These are phyloP conservation scores for Abrostola triplasia DNA, from an alignment of 2,888 invertebrate species.

Conservation along the genomic window DNA sequence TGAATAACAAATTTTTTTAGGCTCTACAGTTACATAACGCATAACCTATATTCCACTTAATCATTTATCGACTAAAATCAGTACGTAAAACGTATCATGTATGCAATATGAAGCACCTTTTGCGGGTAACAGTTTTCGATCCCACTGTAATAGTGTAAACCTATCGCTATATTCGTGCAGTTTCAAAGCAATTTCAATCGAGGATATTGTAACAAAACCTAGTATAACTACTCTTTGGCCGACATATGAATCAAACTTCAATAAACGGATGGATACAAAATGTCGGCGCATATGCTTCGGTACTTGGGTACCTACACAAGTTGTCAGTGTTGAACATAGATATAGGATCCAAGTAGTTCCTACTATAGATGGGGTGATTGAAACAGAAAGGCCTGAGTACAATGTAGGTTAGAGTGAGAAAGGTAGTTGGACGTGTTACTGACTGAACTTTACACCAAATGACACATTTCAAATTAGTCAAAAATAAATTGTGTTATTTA, in stretches of 20 bases:
- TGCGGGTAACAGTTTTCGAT: conserved; percentile 19
- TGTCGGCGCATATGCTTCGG: neutral
- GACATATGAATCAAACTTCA: neutral
- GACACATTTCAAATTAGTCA: no score
- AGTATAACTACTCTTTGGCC: neutral
- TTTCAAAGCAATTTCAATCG: conserved; percentile 28
- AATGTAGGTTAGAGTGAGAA: no score
- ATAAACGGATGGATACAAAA: no score
- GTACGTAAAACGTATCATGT: neutral
- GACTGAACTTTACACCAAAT: no score
- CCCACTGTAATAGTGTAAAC: conserved; percentile 25
- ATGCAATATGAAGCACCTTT: conserved; percentile 2
- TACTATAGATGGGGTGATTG: no score
- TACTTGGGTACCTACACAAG: neutral
- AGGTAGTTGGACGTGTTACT: no score
- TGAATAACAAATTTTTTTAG: conserved; percentile 46
- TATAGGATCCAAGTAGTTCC: no score
- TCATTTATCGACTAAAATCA: neutral
- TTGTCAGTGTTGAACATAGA: no score
- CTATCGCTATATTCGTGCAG: conserved; percentile 24
- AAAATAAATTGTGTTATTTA: no score
- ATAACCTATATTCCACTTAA: neutral
- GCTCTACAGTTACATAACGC: neutral
- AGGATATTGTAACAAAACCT: neutral
- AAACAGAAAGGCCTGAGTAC: no score